Evolutionary conservation across 2,113 vertebrate genomes (phyloP).

Genomic region (Chinchilla lanigera): DNA sequence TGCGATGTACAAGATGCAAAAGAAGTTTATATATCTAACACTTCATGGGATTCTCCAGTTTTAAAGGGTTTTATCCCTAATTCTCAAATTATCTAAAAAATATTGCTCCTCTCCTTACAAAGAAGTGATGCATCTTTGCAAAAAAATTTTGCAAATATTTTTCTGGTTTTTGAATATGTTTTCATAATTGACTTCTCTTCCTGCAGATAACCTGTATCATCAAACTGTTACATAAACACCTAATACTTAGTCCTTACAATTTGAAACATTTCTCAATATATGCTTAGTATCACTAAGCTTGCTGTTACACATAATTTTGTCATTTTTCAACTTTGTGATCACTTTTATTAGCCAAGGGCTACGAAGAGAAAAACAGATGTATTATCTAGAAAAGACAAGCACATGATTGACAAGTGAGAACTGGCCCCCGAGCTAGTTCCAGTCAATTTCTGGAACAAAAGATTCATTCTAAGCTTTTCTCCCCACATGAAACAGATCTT

Average conservation of each 20-base stretch:
- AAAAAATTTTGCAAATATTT: not conserved
- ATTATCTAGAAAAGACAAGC: constrained; percentile 67
- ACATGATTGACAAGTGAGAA: constrained; percentile 61
- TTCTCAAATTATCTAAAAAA: constrained; percentile 35
- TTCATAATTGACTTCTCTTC: not conserved
- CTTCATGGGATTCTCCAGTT: not conserved
- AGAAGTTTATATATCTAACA: not conserved
- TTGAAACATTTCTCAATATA: not conserved
- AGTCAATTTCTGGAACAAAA: constrained; percentile 61
- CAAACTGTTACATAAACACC: not conserved
- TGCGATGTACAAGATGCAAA: not conserved
- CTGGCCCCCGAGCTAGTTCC: constrained; percentile 58
- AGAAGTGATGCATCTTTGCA: not conserved
- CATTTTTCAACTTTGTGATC: constrained; percentile 56
- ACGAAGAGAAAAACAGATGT: constrained; percentile 54
- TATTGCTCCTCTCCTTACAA: not conserved
- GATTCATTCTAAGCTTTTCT: constrained; percentile 25
- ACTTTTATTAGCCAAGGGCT: constrained; percentile 41
- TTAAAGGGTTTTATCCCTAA: not conserved
- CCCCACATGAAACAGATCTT: constrained; percentile 4
- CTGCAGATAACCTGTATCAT: not conserved
- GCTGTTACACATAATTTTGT: not conserved
- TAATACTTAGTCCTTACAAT: not conserved
- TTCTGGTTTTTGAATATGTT: not conserved
- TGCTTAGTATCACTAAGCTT: not conserved